phyloP scores from a whole-genome alignment of 2,113 vertebrate species.

The Scopus umbretta region DNA sequence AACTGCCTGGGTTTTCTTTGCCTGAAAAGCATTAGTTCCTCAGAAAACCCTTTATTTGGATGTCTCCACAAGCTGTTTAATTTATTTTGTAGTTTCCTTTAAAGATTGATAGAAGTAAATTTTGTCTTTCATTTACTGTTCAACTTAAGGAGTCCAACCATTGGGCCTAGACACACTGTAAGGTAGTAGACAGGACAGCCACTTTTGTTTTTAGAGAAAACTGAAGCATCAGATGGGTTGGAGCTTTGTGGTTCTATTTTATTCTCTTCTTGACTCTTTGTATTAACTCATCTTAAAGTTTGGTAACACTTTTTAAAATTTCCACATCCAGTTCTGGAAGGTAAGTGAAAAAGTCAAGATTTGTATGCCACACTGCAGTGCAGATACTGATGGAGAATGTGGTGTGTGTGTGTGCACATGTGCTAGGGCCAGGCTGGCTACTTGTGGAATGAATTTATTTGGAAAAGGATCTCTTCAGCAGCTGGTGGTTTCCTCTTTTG shows the following conservation, averaged over 20 bases:
- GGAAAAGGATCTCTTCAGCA: slow-evolving; percentile 31
- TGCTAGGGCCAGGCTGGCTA: not conserved
- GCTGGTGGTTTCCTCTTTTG: slow-evolving; percentile 39
- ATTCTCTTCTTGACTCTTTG: not conserved
- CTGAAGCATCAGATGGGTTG: not conserved
- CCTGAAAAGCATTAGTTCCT: not conserved
- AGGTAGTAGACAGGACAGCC: not conserved
- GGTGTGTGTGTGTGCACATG: no score
- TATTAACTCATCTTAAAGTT: not conserved
- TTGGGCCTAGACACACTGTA: not conserved
- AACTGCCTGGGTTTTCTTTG: not conserved
- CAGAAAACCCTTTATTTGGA: not conserved
- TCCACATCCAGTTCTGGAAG: not conserved
- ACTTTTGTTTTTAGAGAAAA: not conserved
- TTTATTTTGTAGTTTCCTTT: not conserved
- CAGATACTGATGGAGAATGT: not conserved
- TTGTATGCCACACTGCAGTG: not conserved
- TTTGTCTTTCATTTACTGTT: not conserved
- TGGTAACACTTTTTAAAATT: not conserved
- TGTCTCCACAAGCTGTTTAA: not conserved
- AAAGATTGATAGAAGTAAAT: not conserved
- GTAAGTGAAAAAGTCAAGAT: not conserved
- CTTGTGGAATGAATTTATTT: slow-evolving; percentile 29
- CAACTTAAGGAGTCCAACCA: not conserved
- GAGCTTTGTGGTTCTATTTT: not conserved